Evolutionary conservation across 2,797 vertebrate genomes (phyloP), one percentile per base, ranked within the genome.

Genomic region (Distichodus sexfasciatus): DNA sequence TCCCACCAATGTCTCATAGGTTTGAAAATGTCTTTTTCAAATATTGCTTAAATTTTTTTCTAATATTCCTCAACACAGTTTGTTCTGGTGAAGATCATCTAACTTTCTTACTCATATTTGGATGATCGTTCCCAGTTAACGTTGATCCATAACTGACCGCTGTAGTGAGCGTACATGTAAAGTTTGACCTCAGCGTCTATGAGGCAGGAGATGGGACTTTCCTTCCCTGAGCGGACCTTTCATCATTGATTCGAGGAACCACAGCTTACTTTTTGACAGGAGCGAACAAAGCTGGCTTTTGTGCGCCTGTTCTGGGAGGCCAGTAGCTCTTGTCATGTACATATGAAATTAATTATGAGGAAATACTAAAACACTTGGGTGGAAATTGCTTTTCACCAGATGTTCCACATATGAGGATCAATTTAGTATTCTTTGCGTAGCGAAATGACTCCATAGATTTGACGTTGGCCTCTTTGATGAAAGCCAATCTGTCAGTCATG

Each of bases 321-420:
- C 86, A 81, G 85, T 89, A 82, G 64, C 82, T 86, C 87, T 91
- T 89, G 89, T 92, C 88, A 88, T 89, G 86, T 91, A 90, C 91
- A 92, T 91, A 88, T 91, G 89, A 91, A 92, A 91, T 92, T 92
- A 92, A 93, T 91, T 91, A 92, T 84, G 87, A 91, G 89, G 91
- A 92, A 91, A 91, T 90, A 92, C 90, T 91, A 92, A 91, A 92
- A 92, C 89, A 90, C 90, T 92, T 84, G 84, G 87, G 87, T 92
- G 90, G 89, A 93, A 92, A 92, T 92, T 90, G 87, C 89, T 90
- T 91, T 90, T 89, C 86, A 86, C 90, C 91, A 92, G 90, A 91
- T 92, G 90, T 89, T 91, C 83, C 76, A 75, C 89, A 90, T 89
- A 88, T 90, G 88, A 91, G 88, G 87, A 91, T 90, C 86, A 85